Base-by-base conservation (phyloP, 2,113 vertebrate genomes). In the Onychostoma macrolepis region DNA sequence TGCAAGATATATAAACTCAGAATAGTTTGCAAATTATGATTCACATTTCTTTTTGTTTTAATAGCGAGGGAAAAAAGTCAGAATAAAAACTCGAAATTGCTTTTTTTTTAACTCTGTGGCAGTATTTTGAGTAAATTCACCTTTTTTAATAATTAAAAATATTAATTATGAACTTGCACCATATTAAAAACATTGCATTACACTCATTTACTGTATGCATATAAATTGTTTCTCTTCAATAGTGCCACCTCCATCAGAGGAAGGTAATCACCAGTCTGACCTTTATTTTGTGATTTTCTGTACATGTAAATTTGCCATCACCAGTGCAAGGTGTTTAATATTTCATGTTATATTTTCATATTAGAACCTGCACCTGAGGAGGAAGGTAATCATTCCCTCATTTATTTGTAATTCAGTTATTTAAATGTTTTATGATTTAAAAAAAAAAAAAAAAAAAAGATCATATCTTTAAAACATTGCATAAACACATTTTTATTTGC, bases 371-470 rank as follows among this genome's bases (percentile, higher is more conserved):
- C 67, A 33, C 77, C 43, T 53, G 89, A 85, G 21, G 85, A 85
- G 65, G 87, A 90, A 90, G 89, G 87, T 90, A 90, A 88, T 24
- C 8, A 45, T 69, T 85, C 36, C 21, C 63, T 75, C 21, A 13
- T 48, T 69, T 6, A 78, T 26, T 61, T 63, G 10, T 69, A 7
- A n/a, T 71, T 6, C 4, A 33, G 30, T 50, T 63, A 19, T 11
- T 61, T 10, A 13, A 43, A 45, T 43, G 38, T 38, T 86, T 89
- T 80, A 26, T 41, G 12, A 17, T 56, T 61, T 43, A 24, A 19
- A 72, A n/a, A n/a, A n/a, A n/a, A n/a, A n/a, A n/a, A n/a, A 74
- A n/a, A 6, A 10, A 13, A 1, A n/a, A 24, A 72, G 5, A 72
- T 72, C 19, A 24, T 38, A 38, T 80, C 2, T 80, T 58, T 36